Conservation (phyloP, 2,113 vertebrate species). For the Spea multiplicata region DNA sequence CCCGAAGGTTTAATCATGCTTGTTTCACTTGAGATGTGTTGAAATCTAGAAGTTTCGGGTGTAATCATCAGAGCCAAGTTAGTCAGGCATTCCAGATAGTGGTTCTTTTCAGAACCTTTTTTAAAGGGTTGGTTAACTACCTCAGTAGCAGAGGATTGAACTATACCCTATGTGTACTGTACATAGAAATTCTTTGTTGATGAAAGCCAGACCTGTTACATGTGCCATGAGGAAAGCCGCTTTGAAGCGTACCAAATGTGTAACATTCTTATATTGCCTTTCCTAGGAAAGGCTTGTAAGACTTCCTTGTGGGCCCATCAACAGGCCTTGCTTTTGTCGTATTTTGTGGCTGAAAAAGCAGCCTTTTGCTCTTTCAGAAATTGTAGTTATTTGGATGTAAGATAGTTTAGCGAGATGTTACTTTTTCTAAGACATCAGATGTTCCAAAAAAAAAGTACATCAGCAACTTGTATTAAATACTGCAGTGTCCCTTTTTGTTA, state of each 20-base stretch:
- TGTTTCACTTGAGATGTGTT: conserved; percentile 90
- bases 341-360: conserved; percentile 99
- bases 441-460: conserved; percentile 91
- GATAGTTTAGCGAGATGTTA: conserved; percentile 98
- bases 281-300: conserved; percentile 97
- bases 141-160: conserved; percentile 98
- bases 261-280: conserved; percentile 97
- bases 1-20: conserved; percentile 91
- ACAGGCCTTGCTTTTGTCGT: conserved; percentile 98
- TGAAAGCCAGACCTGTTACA: conserved; percentile 99
- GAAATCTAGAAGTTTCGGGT: conserved; percentile 96
- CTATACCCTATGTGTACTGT: conserved; percentile 99
- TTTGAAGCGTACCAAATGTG: conserved; percentile 95
- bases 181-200: conserved; percentile 99
- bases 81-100: conserved; percentile 99
- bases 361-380: conserved; percentile 97
- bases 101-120: conserved; percentile 99
- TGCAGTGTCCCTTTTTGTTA: conserved; percentile 97
- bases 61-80: conserved; percentile 98
- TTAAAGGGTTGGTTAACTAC: conserved; percentile 97
- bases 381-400: conserved; percentile 99
- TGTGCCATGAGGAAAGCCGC: conserved; percentile 92
- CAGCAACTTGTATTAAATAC: conserved; percentile 84
- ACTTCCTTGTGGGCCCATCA: conserved; percentile 92
- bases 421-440: conserved; percentile 99